These are phyloP conservation scores for Hemicrepidius hirtus DNA, from an alignment of 2,888 invertebrate genomes.

Conservation along the genomic window DNA sequence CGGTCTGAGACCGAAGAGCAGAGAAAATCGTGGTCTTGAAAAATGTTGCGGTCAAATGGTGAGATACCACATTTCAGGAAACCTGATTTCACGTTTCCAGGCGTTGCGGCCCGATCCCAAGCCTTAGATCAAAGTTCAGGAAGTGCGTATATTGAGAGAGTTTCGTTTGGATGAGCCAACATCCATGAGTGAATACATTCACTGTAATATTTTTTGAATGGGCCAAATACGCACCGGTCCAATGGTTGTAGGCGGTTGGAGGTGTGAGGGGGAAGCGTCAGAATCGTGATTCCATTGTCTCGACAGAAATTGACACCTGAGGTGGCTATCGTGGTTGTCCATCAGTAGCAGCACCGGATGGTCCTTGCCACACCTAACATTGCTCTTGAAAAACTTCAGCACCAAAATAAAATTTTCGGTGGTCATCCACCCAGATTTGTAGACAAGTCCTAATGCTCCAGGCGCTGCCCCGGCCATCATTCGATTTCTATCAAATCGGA, in stretches of 20 bases:
- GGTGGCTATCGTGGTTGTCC: conserved; percentile 55
- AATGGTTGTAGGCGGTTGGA: conserved; percentile 29
- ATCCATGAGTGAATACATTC: conserved; percentile 17
- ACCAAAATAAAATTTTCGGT: too few relatives aligned
- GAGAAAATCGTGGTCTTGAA: conserved; percentile 36
- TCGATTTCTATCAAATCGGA: conserved; percentile 43
- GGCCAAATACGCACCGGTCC: conserved; percentile 49
- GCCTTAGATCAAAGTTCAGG: conserved; percentile 27
- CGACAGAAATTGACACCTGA: conserved; percentile 5
- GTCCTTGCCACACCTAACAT: conserved; percentile 48
- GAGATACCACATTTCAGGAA: conserved; percentile 43
- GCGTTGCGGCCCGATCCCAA: conserved; percentile 24
- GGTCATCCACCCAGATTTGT: conserved; percentile 60
- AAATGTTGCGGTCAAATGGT: conserved; percentile 41
- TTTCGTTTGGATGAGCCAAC: conserved; percentile 55
- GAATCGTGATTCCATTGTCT: too few relatives aligned
- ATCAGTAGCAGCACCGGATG: conserved; percentile 52
- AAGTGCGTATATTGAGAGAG: conserved; percentile 40
- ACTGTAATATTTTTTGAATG: conserved; percentile 44
- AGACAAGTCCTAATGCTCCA: conserved; percentile 58
- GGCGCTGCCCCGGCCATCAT: conserved; percentile 57
- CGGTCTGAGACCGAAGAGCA: conserved; percentile 34
- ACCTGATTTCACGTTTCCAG: conserved; percentile 44
- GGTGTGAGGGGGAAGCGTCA: too few relatives aligned
- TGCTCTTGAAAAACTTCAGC: too few relatives aligned